phyloP scores from a whole-genome alignment of 1,140 invertebrate species.

The Dinothrombium tinctorium region DNA sequence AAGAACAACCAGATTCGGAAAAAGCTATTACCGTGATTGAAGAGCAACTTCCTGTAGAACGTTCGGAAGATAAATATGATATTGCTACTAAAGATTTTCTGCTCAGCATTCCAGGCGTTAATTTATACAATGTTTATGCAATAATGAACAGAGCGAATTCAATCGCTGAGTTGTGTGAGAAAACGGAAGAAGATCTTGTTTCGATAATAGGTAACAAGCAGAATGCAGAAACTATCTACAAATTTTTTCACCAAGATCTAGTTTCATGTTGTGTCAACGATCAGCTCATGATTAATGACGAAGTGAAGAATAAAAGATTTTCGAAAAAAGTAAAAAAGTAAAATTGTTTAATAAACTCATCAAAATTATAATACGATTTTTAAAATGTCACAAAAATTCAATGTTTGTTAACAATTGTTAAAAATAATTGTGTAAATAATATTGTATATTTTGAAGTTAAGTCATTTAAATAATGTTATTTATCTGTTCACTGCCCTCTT shows the following conservation, averaged over 20 bases:
- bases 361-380: no score
- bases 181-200: slow-evolving; percentile 30
- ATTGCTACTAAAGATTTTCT: slow-evolving; percentile 48
- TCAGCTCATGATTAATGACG: no score
- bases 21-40: slow-evolving; percentile 19
- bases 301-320: no score
- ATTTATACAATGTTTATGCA: slow-evolving; percentile 52
- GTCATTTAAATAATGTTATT: no score
- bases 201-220: slow-evolving; percentile 34
- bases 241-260: slow-evolving; percentile 6
- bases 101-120: slow-evolving; percentile 65
- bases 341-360: no score
- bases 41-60: slow-evolving; percentile 14
- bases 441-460: no score
- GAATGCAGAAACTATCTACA: slow-evolving; percentile 5
- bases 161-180: slow-evolving; percentile 34
- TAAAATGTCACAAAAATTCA: no score
- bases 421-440: no score
- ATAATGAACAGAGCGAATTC: slow-evolving; percentile 43
- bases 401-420: no score
- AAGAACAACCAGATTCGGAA: slow-evolving; percentile 15
- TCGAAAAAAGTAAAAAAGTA: no score
- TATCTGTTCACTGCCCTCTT: no score
- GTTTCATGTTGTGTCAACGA: background rate
- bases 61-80: slow-evolving; percentile 42